Conservation (phyloP, 2,113 vertebrate species). For the Sphyrna mokarran region DNA sequence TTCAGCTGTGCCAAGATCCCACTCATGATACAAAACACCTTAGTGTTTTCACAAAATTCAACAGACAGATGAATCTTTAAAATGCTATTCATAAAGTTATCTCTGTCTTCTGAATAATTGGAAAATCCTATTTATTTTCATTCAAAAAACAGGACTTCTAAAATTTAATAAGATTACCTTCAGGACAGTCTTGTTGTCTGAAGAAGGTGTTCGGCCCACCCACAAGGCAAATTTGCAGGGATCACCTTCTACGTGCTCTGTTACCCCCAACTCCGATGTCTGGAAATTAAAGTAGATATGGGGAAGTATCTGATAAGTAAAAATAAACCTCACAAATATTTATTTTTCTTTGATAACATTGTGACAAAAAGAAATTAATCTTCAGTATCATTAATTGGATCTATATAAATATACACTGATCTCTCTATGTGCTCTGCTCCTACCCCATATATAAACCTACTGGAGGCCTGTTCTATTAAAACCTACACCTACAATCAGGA, state of each 20-base stretch:
- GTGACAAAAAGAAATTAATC: background rate
- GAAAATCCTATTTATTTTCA: background rate
- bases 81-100: background rate
- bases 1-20: background rate
- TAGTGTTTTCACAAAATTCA: background rate
- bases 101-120: background rate
- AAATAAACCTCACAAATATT: background rate
- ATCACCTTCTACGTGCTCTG: constrained; percentile 96
- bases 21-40: background rate
- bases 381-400: background rate
- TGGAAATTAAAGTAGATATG: constrained; percentile 54
- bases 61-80: background rate
- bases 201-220: constrained; percentile 92
- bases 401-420: background rate
- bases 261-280: constrained; percentile 96
- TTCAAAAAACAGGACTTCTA: background rate
- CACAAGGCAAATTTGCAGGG: constrained; percentile 96
- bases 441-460: background rate
- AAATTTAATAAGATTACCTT: constrained; percentile 63
- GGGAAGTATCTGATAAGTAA: background rate
- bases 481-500: background rate
- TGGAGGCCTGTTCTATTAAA: background rate
- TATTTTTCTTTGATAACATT: background rate
- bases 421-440: background rate
- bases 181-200: constrained; percentile 93